A percentile compares a stretch with the other conserved stretches of the same genome.
phyloP scores from a whole-genome alignment of 2,888 invertebrate species.

The Epirrhoe alternata region DNA sequence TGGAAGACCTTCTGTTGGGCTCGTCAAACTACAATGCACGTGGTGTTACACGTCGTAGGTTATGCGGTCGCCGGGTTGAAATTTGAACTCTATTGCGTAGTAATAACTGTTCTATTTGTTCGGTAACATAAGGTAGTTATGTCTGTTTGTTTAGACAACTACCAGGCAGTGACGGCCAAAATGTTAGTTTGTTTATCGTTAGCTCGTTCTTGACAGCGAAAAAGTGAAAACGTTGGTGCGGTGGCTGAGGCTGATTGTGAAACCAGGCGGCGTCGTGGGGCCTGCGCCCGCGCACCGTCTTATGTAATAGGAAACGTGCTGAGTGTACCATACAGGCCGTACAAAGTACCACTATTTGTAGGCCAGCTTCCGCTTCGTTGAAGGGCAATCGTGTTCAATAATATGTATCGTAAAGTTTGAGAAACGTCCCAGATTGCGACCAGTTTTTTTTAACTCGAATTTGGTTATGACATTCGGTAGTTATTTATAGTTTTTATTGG shows the following conservation, averaged over 20 bases:
- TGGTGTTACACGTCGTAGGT: constrained; percentile 59
- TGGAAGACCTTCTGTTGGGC: constrained; percentile 67
- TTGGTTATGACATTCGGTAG: constrained; percentile 30
- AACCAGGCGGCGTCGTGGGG: constrained; percentile 71
- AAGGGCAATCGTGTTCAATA: constrained; percentile 34
- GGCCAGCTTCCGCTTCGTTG: constrained; percentile 42
- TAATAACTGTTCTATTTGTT: constrained; percentile 56
- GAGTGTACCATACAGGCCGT: constrained; percentile 49
- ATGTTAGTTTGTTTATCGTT: constrained; percentile 84
- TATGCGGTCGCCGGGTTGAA: constrained; percentile 52
- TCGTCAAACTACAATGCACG: constrained; percentile 60
- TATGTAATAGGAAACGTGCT: constrained; percentile 73
- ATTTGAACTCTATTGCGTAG: constrained; percentile 62
- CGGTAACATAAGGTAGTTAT: constrained; percentile 50
- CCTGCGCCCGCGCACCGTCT: constrained; percentile 57
- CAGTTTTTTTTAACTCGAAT: constrained; percentile 22
- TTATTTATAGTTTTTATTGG: constrained; percentile 19
- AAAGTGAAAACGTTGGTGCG: constrained; percentile 82
- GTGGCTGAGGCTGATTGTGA: constrained; percentile 78
- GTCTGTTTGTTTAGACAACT: constrained; percentile 49
- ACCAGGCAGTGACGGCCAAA: constrained; percentile 79
- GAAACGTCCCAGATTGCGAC: constrained; percentile 33
- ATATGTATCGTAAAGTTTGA: constrained; percentile 29
- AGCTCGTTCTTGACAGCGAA: constrained; percentile 84
- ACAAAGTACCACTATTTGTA: constrained; percentile 45